Percentiles rank a stretch among this genome's conserved stretches.
Evolutionary conservation across 2,797 vertebrate genomes (phyloP).

Genomic region (Mus minutoides): DNA sequence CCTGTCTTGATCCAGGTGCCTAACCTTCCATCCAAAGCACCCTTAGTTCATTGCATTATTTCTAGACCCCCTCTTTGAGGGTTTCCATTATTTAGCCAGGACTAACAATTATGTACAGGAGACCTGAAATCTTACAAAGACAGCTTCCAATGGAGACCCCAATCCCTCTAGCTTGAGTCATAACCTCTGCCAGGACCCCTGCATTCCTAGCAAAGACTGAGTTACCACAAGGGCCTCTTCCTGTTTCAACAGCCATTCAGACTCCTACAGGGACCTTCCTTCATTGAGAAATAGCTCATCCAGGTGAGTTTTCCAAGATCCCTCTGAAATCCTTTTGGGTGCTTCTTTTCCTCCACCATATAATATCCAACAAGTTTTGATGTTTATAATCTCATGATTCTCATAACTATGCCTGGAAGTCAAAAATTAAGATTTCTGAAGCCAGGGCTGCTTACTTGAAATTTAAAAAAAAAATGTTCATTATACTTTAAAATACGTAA

Average conservation of each 20-base stretch:
- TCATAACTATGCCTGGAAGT: background rate
- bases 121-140: background rate
- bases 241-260: background rate
- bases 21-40: background rate
- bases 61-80: background rate
- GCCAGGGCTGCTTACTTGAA: background rate
- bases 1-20: background rate
- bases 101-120: background rate
- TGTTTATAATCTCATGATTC: background rate
- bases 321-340: background rate
- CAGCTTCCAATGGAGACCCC: background rate
- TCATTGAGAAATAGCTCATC: slow-evolving; percentile 21
- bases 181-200: background rate
- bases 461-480: background rate
- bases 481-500: background rate
- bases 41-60: background rate
- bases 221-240: background rate
- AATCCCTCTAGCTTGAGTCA: background rate
- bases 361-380: background rate
- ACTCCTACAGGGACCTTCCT: background rate
- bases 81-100: background rate
- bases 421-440: background rate
- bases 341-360: background rate
- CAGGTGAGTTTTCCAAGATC: background rate
- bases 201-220: background rate